Conservation (phyloP, 2,888 invertebrate genomes). For the Cheilosia impressa region DNA sequence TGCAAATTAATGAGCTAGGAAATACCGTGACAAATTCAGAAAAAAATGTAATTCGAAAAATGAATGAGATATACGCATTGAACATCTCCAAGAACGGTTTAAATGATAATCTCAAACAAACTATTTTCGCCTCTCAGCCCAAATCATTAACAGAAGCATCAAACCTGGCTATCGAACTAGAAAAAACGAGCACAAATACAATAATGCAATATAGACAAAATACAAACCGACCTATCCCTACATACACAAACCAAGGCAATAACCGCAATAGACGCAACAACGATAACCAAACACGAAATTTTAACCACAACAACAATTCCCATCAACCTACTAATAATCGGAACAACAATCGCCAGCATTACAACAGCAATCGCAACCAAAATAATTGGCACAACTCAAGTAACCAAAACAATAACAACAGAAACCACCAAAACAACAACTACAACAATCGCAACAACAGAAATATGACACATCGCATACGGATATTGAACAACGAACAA, state of each 20-base stretch:
- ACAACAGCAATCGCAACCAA: too few species aligned
- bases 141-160: slow-evolving; percentile 25
- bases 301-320: not conserved
- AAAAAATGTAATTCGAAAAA: slow-evolving; percentile 10
- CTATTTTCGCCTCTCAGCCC: slow-evolving; percentile 22
- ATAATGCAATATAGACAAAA: not conserved
- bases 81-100: slow-evolving; percentile 35
- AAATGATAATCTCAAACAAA: slow-evolving; percentile 24
- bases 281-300: not conserved
- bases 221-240: not conserved
- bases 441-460: not conserved
- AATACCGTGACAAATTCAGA: not conserved
- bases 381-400: not conserved
- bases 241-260: not conserved
- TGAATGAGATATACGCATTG: slow-evolving; percentile 27
- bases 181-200: slow-evolving; percentile 14
- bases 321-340: not conserved
- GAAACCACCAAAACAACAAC: slow-evolving; percentile 8
- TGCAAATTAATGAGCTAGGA: too few species aligned
- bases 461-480: slow-evolving; percentile 3
- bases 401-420: not conserved
- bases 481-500: not conserved
- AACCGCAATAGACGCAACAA: not conserved
- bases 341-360: slow-evolving; percentile 8
- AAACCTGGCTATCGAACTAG: slow-evolving; percentile 25